Conservation (phyloP, 1,140 invertebrate genomes). For the Apis laboriosa region DNA sequence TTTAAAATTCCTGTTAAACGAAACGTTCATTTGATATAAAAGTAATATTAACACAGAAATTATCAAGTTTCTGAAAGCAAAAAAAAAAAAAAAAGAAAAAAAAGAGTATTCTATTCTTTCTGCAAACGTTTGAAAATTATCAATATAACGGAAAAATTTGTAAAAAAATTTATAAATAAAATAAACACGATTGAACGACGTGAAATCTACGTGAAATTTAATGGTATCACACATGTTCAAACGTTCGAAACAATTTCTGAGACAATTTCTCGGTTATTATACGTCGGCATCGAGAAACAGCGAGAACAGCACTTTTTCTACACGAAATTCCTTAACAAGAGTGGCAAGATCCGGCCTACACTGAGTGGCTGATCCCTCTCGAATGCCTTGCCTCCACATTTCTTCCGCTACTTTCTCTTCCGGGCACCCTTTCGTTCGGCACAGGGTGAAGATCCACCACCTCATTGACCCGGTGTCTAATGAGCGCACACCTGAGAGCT, state of each 20-base stretch:
- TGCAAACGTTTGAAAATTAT: too few species aligned
- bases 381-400: slow-evolving; percentile 13
- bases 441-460: slow-evolving; percentile 61
- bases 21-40: too few species aligned
- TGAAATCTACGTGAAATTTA: too few species aligned
- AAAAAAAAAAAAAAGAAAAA: too few species aligned
- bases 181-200: too few species aligned
- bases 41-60: too few species aligned
- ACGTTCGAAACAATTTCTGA: not conserved
- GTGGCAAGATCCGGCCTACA: slow-evolving; percentile 3
- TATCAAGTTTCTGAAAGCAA: too few species aligned
- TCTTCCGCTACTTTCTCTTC: slow-evolving; percentile 31
- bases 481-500: slow-evolving; percentile 72
- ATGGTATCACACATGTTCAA: not conserved
- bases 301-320: slow-evolving; percentile 12
- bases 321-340: slow-evolving; percentile 36
- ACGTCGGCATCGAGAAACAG: not conserved
- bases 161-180: too few species aligned
- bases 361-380: slow-evolving; percentile 47
- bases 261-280: not conserved
- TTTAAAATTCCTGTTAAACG: too few species aligned
- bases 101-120: too few species aligned
- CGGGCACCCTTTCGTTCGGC: slow-evolving; percentile 55
- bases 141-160: too few species aligned
- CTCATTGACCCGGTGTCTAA: slow-evolving; percentile 76